Conservation (phyloP, 2,113 vertebrate species). For the Lota lota region DNA sequence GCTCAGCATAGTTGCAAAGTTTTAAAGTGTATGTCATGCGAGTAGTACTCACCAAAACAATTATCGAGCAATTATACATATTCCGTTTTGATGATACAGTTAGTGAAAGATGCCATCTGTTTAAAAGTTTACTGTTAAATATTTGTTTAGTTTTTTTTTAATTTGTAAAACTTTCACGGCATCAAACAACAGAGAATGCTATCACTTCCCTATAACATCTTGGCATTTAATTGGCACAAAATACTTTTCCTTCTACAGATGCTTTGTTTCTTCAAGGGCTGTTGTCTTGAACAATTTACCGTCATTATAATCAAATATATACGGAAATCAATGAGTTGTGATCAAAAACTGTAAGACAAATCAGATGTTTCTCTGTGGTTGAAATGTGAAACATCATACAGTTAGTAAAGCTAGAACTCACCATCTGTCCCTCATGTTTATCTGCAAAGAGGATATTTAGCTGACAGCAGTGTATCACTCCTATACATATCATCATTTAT, state of each 20-base stretch:
- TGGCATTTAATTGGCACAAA: slow-evolving; percentile 56
- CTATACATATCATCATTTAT: slow-evolving; percentile 25
- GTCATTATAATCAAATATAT: slow-evolving; percentile 61
- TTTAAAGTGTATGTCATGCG: slow-evolving; percentile 50
- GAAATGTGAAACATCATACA: slow-evolving; percentile 59
- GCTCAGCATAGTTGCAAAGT: slow-evolving; percentile 29
- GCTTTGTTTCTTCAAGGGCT: slow-evolving; percentile 65
- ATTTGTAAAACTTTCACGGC: slow-evolving; percentile 58
- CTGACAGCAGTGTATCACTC: slow-evolving; percentile 46
- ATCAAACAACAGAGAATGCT: slow-evolving; percentile 65
- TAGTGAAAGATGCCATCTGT: slow-evolving; percentile 67
- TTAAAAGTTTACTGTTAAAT: slow-evolving; percentile 56
- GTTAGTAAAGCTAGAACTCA: slow-evolving; percentile 57
- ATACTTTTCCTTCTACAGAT: slow-evolving; percentile 61
- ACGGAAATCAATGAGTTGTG: slow-evolving; percentile 55
- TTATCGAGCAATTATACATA: slow-evolving; percentile 41
- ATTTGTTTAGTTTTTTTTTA: slow-evolving; percentile 56
- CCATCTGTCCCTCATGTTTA: slow-evolving; percentile 71
- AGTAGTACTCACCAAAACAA: slow-evolving; percentile 40
- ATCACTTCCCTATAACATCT: slow-evolving; percentile 62
- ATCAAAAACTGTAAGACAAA: slow-evolving; percentile 62
- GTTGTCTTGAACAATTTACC: slow-evolving; percentile 44
- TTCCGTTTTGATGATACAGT: slow-evolving; percentile 48
- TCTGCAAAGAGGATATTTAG: slow-evolving; percentile 50
- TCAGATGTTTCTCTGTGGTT: slow-evolving; percentile 60